Conservation (phyloP, 1,140 invertebrate species). For the Cotesia vestalis region DNA sequence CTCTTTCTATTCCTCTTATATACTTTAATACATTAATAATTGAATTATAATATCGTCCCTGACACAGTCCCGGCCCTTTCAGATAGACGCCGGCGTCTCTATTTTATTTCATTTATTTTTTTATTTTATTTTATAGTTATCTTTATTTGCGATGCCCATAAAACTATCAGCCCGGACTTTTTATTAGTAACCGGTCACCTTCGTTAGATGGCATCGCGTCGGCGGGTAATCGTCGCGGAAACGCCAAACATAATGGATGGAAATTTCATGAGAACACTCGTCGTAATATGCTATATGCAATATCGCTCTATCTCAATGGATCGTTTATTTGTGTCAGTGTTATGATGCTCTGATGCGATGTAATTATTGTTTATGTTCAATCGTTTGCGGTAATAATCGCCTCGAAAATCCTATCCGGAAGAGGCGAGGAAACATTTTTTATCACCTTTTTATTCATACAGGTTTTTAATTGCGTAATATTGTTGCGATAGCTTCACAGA, state of each 20-base stretch:
- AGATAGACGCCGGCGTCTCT: constrained; percentile 24
- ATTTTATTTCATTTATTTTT: not conserved
- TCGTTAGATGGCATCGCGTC: constrained; percentile 7
- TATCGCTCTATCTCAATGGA: not conserved
- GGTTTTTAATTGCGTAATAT: not conserved
- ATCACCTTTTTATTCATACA: no score
- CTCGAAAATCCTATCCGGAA: constrained; percentile 33
- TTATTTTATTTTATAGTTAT: not conserved
- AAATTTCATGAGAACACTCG: constrained; percentile 4
- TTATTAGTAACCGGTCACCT: constrained; percentile 15
- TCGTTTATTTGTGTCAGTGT: constrained; percentile 4
- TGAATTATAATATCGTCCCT: constrained; percentile 26
- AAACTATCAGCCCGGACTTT: not conserved
- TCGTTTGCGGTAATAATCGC: constrained; percentile 26
- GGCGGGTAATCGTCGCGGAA: constrained; percentile 20
- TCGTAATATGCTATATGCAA: not conserved
- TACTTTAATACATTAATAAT: constrained; percentile 9
- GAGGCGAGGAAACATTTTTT: constrained; percentile 33
- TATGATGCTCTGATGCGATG: not conserved
- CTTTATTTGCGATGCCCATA: not conserved
- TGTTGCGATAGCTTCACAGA: not conserved
- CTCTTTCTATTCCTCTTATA: not conserved
- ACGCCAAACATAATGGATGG: constrained; percentile 1
- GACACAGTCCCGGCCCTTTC: constrained; percentile 28
- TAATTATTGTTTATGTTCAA: constrained; percentile 18